Conservation (phyloP, 2,797 vertebrate species). For the Sebastes minor region DNA sequence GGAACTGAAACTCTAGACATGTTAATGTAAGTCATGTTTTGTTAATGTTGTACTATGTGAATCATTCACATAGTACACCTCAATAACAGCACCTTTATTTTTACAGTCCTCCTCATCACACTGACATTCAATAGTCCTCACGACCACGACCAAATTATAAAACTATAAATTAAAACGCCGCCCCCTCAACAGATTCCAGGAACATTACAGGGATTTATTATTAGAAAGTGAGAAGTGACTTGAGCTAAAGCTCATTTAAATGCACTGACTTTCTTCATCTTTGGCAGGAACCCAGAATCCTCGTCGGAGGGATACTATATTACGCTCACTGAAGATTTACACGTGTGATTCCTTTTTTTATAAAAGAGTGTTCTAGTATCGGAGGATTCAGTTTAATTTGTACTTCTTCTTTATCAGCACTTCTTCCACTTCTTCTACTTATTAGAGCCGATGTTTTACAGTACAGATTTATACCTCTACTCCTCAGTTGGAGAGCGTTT, state of each 20-base stretch:
- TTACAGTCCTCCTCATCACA: not conserved
- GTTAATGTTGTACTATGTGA: too few species aligned
- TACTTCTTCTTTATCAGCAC: not conserved
- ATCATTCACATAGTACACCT: not conserved
- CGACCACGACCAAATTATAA: slow-evolving; percentile 19
- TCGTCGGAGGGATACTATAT: not conserved
- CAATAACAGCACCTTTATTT: not conserved
- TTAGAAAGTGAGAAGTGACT: slow-evolving; percentile 11
- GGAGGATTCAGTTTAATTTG: not conserved
- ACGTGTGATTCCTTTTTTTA: not conserved
- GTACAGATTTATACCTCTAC: not conserved
- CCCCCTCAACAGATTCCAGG: not conserved
- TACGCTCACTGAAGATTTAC: not conserved
- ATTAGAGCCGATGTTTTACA: not conserved
- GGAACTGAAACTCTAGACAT: too few species aligned
- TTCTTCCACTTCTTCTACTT: not conserved
- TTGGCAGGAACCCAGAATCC: slow-evolving; percentile 13
- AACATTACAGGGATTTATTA: slow-evolving; percentile 30
- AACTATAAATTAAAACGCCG: slow-evolving; percentile 5
- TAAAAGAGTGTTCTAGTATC: not conserved
- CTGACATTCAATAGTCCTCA: not conserved
- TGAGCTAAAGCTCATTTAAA: slow-evolving; percentile 19
- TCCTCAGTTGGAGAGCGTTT: not conserved
- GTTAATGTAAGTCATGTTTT: too few species aligned
- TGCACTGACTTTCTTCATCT: not conserved